Evolutionary conservation across 2,888 invertebrate genomes (phyloP).

Genomic region (Cyclophora albipunctata): DNA sequence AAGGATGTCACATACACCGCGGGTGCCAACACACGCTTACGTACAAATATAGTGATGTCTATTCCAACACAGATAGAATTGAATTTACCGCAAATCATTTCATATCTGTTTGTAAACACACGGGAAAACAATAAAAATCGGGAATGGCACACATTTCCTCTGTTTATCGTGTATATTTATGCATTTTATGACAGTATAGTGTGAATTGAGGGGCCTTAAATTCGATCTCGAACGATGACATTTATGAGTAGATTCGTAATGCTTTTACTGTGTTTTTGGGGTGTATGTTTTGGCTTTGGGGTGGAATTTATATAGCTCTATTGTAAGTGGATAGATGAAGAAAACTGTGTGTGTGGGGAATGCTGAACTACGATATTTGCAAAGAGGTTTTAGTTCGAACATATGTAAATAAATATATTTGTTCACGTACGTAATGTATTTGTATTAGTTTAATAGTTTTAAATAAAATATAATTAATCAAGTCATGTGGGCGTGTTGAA

Average conservation of each 20-base stretch:
- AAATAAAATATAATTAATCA: no score
- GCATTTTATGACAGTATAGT: conserved; percentile 32
- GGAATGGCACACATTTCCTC: conserved; percentile 26
- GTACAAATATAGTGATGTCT: conserved; percentile 12
- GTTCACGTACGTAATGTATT: no score
- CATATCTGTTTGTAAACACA: conserved; percentile 20
- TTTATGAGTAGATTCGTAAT: conserved; percentile 5
- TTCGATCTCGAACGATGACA: conserved; percentile 12
- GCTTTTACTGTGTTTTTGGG: no score
- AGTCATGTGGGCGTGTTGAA: no score
- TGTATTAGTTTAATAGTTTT: no score
- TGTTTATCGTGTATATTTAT: conserved; percentile 39
- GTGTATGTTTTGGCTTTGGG: not conserved
- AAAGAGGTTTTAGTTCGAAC: no score
- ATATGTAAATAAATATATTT: no score
- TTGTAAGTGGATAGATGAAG: no score
- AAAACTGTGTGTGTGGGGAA: no score
- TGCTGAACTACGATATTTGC: no score
- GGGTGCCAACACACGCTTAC: conserved; percentile 11
- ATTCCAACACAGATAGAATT: conserved; percentile 9
- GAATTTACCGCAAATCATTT: conserved; percentile 13
- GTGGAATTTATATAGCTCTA: not conserved
- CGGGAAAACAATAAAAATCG: conserved; percentile 39
- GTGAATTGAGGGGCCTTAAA: conserved; percentile 25
- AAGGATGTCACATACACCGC: conserved; percentile 44